phyloP scores from a whole-genome alignment of 2,797 vertebrate species.

The Melanotaenia maccullochi region DNA sequence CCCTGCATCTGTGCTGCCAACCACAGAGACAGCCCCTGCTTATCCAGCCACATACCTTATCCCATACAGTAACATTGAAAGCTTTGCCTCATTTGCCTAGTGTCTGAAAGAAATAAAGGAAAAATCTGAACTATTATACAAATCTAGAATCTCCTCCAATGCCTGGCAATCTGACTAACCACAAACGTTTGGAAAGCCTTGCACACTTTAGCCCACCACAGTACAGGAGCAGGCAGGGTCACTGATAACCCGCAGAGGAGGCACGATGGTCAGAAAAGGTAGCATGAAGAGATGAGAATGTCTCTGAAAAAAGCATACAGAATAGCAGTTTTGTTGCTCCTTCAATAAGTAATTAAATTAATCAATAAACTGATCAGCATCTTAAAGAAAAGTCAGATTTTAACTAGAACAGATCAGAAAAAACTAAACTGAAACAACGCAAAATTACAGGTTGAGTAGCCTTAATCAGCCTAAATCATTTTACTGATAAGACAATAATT shows the following conservation, averaged over 20 bases:
- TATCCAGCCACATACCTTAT: conserved; percentile 69
- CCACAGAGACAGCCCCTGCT: conserved; percentile 62
- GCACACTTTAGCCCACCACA: conserved; percentile 50
- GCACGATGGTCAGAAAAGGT: conserved; percentile 14
- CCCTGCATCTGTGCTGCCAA: conserved; percentile 67
- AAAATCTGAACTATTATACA: conserved; percentile 67
- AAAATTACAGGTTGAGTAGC: background rate
- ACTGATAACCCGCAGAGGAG: conserved; percentile 44
- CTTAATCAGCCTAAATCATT: background rate
- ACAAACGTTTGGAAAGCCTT: conserved; percentile 69
- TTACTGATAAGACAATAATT: conserved; percentile 10
- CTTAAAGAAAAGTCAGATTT: conserved; percentile 8
- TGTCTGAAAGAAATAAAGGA: conserved; percentile 71
- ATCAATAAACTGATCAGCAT: background rate
- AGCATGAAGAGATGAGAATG: background rate
- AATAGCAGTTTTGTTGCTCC: background rate
- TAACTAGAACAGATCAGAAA: background rate
- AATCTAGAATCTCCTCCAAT: conserved; percentile 45
- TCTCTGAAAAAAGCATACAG: background rate
- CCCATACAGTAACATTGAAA: conserved; percentile 72
- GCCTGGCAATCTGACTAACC: conserved; percentile 70
- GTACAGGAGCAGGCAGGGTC: conserved; percentile 59
- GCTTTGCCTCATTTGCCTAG: conserved; percentile 77
- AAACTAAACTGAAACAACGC: background rate
- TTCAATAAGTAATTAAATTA: background rate